A percentile compares a stretch with the other conserved stretches of the same genome.
Conservation (phyloP, 2,797 vertebrate species). For the Anabacerthia variegaticeps region DNA sequence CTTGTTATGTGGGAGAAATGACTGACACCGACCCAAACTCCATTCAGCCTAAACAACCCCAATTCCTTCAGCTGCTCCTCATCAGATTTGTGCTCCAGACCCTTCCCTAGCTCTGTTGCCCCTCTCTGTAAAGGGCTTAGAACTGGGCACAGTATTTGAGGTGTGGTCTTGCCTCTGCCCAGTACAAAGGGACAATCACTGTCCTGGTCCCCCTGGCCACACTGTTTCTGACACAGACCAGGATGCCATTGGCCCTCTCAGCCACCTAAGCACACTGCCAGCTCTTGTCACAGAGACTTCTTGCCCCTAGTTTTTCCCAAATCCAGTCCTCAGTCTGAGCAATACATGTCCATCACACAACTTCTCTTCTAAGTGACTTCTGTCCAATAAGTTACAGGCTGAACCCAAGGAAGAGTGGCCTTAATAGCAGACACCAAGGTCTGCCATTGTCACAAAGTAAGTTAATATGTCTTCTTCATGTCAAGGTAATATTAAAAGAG, state of each 20-base stretch:
- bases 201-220: neutral
- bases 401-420: neutral
- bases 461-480: neutral
- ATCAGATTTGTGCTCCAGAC: neutral
- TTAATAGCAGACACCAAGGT: neutral
- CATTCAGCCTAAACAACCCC: neutral
- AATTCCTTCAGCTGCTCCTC: neutral
- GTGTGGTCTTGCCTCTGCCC: neutral
- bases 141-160: accelerated
- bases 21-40: too few species aligned
- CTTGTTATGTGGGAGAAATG: neutral
- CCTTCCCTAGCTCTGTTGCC: neutral
- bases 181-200: neutral
- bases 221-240: neutral
- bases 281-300: neutral
- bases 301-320: neutral
- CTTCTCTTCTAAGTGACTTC: neutral
- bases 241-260: neutral
- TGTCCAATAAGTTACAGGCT: neutral
- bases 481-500: neutral
- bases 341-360: neutral
- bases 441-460: neutral
- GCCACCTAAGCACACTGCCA: neutral
- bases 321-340: neutral
- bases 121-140: neutral